Evolutionary conservation across 2,113 vertebrate genomes (phyloP), one percentile per base, ranked within the genome.

Genomic region (Pelvicachromis taeniatus): DNA sequence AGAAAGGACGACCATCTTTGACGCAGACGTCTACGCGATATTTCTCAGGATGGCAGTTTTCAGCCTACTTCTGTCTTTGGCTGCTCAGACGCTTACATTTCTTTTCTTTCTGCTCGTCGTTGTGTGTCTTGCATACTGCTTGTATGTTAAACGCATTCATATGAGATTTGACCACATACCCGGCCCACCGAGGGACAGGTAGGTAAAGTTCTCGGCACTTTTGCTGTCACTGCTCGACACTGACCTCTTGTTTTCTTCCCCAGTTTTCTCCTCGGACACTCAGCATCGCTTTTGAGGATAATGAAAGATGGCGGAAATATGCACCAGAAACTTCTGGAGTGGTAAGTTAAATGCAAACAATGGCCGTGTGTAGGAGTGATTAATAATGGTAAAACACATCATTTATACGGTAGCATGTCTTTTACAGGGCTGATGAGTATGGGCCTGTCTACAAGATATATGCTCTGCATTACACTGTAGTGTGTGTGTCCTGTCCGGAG

Each of bases 191-290:
- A 90, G 42, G 31, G 83, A 90, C 54, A 89, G 35, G 85, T 89
- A 26, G 54, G 55, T 16, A 0, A 13, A 14, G 8, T 14, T 7
- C 10, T 5, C 3, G 3, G 9, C 10, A 31, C 7, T 2, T 23
- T 5, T 0, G 0, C 9, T 48, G 3, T 23, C 31, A 1, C 6
- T 16, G 21, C 12, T 1, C 12, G 38, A 45, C 11, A 1, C 13
- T 70, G 63, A 70, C 21, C 38, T 2, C 13, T 9, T n/a, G 5
- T 3, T 50, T 35, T 52, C 53, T 40, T 23, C 4, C 7, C 11
- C 48, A 96, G 95, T 80, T 95, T 95, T 75, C 4, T 95, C 2
- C 26, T 96, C 0, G 95, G 95, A 78, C 94, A 96, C 73, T 14
- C 63, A 0, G 2, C 53, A 0, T 17, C 50, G 1, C 0, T 95